These are phyloP conservation scores for Halictus quadricinctus DNA, from an alignment of 2,888 invertebrate species.

Conservation along the genomic window DNA sequence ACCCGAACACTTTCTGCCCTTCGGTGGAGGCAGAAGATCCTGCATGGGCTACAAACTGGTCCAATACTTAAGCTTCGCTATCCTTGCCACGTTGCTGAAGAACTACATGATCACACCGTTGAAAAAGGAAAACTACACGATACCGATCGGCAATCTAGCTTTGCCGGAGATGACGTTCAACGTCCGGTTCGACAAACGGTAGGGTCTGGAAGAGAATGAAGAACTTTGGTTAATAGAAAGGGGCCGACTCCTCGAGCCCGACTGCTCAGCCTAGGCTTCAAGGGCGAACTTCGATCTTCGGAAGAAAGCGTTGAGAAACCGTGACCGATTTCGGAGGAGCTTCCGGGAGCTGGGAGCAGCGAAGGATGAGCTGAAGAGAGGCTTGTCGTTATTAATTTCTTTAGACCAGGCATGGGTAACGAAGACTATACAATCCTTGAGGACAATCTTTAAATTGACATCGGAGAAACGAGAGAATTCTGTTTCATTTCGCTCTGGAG, in stretches of 20 bases:
- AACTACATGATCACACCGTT: conserved; percentile 83
- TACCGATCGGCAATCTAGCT: conserved; percentile 85
- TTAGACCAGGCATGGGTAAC: not conserved
- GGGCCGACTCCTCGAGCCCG: conserved; percentile 13
- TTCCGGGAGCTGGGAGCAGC: not conserved
- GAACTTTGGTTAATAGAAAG: not conserved
- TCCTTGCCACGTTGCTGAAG: conserved; percentile 84
- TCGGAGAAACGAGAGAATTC: not conserved
- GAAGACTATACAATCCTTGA: not conserved
- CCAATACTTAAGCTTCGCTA: conserved; percentile 84
- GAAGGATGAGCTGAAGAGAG: conserved; percentile 57
- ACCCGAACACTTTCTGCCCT: conserved; percentile 87
- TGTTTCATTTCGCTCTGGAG: not conserved
- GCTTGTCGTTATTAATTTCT: conserved; percentile 31
- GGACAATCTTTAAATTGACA: not conserved
- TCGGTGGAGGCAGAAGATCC: conserved; percentile 86
- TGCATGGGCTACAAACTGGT: conserved; percentile 89
- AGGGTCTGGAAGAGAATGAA: conserved; percentile 44
- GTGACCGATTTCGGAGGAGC: not conserved
- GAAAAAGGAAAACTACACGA: conserved; percentile 82
- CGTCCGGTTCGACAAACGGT: conserved; percentile 83
- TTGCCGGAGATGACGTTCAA: conserved; percentile 83
- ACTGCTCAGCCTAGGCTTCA: conserved; percentile 21
- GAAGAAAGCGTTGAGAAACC: not conserved
- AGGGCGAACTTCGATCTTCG: conserved; percentile 14